These are phyloP conservation scores for Erannis defoliaria DNA, from an alignment of 2,888 invertebrate species.

Conservation along the genomic window DNA sequence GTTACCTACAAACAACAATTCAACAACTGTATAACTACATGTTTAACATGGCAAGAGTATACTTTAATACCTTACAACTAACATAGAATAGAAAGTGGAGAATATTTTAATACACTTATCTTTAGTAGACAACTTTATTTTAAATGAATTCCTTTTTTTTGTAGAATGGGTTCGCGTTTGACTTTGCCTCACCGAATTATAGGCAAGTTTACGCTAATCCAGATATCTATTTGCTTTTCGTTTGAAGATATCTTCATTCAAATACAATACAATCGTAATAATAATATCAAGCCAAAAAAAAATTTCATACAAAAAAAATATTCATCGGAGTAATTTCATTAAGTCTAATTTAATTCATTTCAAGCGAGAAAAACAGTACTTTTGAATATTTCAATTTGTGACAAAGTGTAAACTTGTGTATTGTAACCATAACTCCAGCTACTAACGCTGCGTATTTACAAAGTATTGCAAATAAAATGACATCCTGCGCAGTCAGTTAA, in stretches of 20 bases:
- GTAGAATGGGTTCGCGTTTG: no score
- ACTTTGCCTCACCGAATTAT: no score
- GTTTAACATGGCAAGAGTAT: conserved; percentile 69
- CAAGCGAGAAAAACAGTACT: background rate
- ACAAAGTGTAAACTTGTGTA: background rate
- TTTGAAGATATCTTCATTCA: no score
- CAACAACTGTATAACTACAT: conserved; percentile 66
- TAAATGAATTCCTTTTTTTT: no score
- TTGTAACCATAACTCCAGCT: background rate
- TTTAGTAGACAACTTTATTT: background rate
- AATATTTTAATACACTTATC: conserved; percentile 26
- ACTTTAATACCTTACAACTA: conserved; percentile 26
- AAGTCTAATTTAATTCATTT: no score
- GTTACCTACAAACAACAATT: conserved; percentile 55
- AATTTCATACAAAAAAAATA: background rate
- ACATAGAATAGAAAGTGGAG: conserved; percentile 20
- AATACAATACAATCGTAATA: no score
- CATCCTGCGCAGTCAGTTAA: background rate
- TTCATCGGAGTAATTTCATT: no score
- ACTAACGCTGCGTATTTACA: no score
- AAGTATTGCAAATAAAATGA: no score
- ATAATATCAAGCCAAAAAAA: no score
- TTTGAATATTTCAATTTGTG: background rate
- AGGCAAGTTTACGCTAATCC: no score
- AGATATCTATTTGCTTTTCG: no score